phyloP scores from a whole-genome alignment of 2,888 invertebrate species.

The Napeogenes inachia region DNA sequence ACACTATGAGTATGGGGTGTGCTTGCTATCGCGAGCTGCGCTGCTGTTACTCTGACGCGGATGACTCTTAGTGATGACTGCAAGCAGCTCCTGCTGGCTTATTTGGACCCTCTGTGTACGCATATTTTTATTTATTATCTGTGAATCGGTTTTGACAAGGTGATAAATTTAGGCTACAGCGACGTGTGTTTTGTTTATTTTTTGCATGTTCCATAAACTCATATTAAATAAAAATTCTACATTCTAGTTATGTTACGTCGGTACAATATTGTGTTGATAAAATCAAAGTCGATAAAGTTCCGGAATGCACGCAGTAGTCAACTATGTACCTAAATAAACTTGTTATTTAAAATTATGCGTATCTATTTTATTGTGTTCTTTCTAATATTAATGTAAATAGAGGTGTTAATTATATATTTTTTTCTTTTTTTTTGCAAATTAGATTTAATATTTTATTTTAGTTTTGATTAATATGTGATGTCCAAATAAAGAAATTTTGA shows the following conservation, averaged over 20 bases:
- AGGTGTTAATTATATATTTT: too few relatives aligned
- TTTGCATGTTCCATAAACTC: background rate
- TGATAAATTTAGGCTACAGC: background rate
- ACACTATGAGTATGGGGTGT: constrained; percentile 69
- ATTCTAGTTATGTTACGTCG: background rate
- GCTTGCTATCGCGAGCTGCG: constrained; percentile 37
- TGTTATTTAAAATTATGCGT: background rate
- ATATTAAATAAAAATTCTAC: too few relatives aligned
- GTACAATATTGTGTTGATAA: background rate
- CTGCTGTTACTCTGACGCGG: constrained; percentile 33
- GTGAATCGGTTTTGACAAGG: constrained; percentile 13
- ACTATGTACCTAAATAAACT: constrained; percentile 6
- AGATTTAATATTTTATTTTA: too few relatives aligned
- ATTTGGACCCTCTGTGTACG: constrained; percentile 70
- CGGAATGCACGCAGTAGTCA: background rate
- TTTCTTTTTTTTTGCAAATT: too few relatives aligned
- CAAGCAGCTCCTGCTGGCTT: constrained; percentile 47
- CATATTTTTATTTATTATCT: constrained; percentile 44
- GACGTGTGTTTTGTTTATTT: constrained; percentile 14
- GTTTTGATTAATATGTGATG: too few relatives aligned
- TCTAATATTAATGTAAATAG: background rate
- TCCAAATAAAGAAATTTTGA: too few relatives aligned
- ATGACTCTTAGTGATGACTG: constrained; percentile 39
- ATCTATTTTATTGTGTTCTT: background rate
- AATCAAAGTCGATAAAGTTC: background rate